Evolutionary conservation across 1,140 invertebrate species (phyloP), one percentile per base, ranked within the genome.

Genomic region (Lysiphlebus fabarum): DNA sequence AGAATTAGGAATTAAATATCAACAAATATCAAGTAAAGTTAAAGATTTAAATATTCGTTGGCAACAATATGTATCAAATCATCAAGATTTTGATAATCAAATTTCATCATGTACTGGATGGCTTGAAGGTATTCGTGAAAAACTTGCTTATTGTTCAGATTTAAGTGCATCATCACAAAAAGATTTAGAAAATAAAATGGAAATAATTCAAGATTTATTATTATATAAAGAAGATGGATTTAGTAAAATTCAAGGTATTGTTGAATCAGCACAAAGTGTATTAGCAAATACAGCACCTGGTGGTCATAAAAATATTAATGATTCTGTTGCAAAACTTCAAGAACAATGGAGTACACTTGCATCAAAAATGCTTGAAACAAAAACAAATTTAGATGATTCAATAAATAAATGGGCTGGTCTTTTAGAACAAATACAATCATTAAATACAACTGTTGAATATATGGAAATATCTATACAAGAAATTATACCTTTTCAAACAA

Each of bases 141-240:
- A 95, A 73, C 74, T 97, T 8, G 85, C 87, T 26, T 91, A 90
- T 63, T 94, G 93, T 73, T 87, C 90, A 2, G 90, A 94, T 70
- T 79, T 92, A 26, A 89, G 86, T 62, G 85, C 90, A 1, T 86
- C 87, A 42, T 89, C 89, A 10, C 90, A 93, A 68, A 87, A 91
- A 69, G 92, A 95, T 70, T 73, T 95, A 10, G 91, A 95, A 76
- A 86, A 83, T 38, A 95, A 95, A 76, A 79, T 95, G 67, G 86
- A 89, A 60, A 86, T 87, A 1, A 89, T 95, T 58, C 87, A 95
- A 78, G 93, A 95, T 73, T 78, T 97, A 38, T 77, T 96, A 14
- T 72, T 94, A 9, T 87, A 87, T 40, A 94, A 96, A 77, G 95
- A 98, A 68, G 92, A 95, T 79, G 93, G 94, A 5, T 92, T 93